A percentile compares a stretch with the other conserved stretches of the same genome.
phyloP scores from a whole-genome alignment of 2,113 vertebrate genomes.

The Rousettus leschenaultii region DNA sequence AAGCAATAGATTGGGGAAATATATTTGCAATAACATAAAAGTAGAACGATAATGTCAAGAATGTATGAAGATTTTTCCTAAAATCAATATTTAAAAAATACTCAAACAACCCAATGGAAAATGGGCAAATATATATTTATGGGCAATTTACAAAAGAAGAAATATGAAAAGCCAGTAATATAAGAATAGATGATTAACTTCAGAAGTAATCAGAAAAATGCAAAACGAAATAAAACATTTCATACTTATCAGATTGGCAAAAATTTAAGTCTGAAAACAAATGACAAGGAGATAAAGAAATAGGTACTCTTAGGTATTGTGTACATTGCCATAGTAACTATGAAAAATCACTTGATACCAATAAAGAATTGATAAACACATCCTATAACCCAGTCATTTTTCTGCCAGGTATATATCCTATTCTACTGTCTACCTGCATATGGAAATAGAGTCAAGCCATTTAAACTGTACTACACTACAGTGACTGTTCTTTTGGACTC shows the following conservation, averaged over 20 bases:
- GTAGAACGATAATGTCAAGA: background rate
- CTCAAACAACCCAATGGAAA: background rate
- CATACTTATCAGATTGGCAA: background rate
- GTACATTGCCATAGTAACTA: background rate
- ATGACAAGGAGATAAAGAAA: background rate
- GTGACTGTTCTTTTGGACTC: background rate
- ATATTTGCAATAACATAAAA: background rate
- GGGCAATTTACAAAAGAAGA: background rate
- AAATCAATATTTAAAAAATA: background rate
- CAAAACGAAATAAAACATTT: background rate
- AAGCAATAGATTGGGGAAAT: background rate
- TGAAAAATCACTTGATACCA: background rate
- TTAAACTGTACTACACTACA: background rate
- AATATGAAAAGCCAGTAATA: background rate
- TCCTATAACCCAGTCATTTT: background rate
- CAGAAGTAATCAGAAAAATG: background rate
- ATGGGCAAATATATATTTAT: background rate
- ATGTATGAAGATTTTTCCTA: background rate
- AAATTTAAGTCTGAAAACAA: background rate
- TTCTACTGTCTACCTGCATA: background rate
- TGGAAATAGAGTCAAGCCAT: background rate
- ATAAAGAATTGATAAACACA: background rate
- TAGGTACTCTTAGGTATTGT: background rate
- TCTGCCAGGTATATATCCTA: background rate
- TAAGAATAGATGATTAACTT: background rate